Evolutionary conservation across 2,113 vertebrate species (phyloP).

Genomic region (Genyomyrus donnyi): DNA sequence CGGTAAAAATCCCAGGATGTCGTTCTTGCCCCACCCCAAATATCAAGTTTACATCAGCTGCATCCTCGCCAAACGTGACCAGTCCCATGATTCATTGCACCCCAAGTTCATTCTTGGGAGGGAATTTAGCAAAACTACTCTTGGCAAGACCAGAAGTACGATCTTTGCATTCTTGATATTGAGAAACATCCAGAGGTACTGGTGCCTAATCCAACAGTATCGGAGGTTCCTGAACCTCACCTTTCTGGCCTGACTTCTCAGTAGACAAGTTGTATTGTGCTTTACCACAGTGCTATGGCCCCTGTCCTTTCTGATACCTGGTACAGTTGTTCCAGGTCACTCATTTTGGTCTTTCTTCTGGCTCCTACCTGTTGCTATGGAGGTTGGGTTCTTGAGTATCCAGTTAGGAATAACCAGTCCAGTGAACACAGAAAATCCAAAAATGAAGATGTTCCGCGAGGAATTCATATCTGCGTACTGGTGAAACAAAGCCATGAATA

Average conservation of each 20-base stretch:
- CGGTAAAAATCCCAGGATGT: neutral
- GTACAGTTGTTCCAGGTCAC: neutral
- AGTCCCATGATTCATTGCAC: neutral
- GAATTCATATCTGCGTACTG: conserved; percentile 95
- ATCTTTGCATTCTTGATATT: neutral
- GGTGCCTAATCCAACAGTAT: neutral
- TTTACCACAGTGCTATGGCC: neutral
- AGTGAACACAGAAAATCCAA: conserved; percentile 88
- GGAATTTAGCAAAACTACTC: neutral
- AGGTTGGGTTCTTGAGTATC: conserved; percentile 67
- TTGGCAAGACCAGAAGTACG: neutral
- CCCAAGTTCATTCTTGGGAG: neutral
- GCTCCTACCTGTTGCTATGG: conserved; percentile 73
- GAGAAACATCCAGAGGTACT: neutral
- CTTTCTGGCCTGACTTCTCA: neutral
- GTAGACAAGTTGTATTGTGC: neutral
- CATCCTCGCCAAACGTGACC: neutral
- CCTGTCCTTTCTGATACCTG: neutral
- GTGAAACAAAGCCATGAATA: neutral
- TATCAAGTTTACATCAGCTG: neutral
- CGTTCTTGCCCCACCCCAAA: neutral
- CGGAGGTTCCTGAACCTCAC: too few species aligned
- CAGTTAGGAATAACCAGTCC: conserved; percentile 82
- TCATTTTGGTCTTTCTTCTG: neutral
- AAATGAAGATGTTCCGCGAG: conserved; percentile 88